Base-by-base conservation (phyloP, 2,797 vertebrate genomes). In the Argyrosomus regius region DNA sequence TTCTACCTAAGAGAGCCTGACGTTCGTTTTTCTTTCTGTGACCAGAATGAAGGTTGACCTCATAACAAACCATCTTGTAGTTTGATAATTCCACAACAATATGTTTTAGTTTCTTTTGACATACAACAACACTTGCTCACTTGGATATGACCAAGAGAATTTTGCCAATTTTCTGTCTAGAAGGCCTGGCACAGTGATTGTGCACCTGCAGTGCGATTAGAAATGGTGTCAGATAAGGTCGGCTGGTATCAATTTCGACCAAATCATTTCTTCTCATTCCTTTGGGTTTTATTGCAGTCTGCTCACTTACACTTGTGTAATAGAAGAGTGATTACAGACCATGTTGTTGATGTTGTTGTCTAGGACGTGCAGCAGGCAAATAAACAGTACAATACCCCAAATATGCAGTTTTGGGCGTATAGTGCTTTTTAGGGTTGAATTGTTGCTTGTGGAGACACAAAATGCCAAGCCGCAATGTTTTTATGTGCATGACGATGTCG, bases 371-470 rank as follows among this genome's bases (percentile, higher is more conserved):
- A 59, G 63, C 31, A 72, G 35, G 53, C 65, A 68, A 82, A 79
- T 69, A 87, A 85, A 85, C 65, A 56, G n/a, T 52, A 54, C 43
- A 61, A 72, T 64, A 78, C 49, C 68, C 59, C 48, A 87, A 87
- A 85, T 74, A 60, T 84, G 63, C 62, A 69, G 28, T 49, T 41
- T 18, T 61, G 69, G 60, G 52, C 8, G 3, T 75, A 43, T 16
- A 76, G 24, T 5, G 2, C 22, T 61, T 57, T 39, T 71, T 54
- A 56, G 62, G 62, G 58, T 64, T 52, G 26, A 75, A 53, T 46
- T 78, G 16, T 24, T 20, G 6, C 57, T 82, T 77, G 75, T 50
- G 63, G 71, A 72, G 31, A 70, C 63, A 71, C 52, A 20, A 64
- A 75, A 75, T 62, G 68, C 69, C 62, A 79, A 79, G 61, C 75